A percentile compares a stretch with the other conserved stretches of the same genome.
Conservation (phyloP, 2,888 invertebrate genomes). For the Callyntrura sp. region DNA sequence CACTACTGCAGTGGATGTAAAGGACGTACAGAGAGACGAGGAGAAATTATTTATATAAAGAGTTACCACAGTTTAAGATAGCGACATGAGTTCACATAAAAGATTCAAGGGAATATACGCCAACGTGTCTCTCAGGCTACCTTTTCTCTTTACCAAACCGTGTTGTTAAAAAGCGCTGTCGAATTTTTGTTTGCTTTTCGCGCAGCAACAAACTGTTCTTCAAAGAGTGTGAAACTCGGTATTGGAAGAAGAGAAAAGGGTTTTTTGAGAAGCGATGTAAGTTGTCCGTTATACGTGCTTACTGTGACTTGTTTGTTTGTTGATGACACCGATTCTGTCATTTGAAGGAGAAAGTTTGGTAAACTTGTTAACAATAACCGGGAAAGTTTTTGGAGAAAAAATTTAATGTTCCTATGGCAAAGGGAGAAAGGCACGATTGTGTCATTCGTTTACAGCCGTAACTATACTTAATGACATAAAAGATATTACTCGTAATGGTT, state of each 20-base stretch:
- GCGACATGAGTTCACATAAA: neutral
- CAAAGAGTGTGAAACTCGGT: neutral
- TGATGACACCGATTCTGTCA: neutral
- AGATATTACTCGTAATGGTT: too few species aligned
- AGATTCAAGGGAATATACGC: too few species aligned
- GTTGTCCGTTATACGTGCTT: neutral
- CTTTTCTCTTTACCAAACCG: too few species aligned
- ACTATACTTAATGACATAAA: too few species aligned
- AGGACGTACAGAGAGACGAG: neutral
- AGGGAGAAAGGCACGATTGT: too few species aligned
- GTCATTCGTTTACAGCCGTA: too few species aligned
- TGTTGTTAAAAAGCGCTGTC: too few species aligned
- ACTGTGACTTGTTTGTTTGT: neutral
- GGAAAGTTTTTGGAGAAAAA: neutral
- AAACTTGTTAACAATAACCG: constrained; percentile 16
- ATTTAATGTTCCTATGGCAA: too few species aligned
- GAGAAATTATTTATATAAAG: constrained; percentile 17
- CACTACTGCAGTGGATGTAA: neutral
- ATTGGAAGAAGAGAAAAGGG: neutral
- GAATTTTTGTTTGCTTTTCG: neutral
- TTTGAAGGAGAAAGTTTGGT: neutral
- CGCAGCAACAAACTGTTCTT: constrained; percentile 2
- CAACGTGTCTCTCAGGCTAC: too few species aligned
- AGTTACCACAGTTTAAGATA: neutral
- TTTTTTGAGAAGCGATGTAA: neutral